These are phyloP conservation scores for Diarsia rubi DNA, from an alignment of 2,888 invertebrate genomes.

Conservation along the genomic window DNA sequence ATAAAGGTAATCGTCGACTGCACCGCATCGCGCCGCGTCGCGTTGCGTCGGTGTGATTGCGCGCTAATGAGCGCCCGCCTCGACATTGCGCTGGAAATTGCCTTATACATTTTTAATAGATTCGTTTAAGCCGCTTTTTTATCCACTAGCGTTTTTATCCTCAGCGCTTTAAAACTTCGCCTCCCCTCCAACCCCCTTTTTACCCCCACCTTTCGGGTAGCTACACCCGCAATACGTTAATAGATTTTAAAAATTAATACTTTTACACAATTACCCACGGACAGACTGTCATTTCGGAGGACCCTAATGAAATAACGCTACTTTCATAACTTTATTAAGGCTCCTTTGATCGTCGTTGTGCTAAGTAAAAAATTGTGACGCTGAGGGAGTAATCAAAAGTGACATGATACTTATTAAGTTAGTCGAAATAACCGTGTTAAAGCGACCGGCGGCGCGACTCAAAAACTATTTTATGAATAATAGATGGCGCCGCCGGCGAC, in stretches of 20 bases:
- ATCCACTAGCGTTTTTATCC: conserved; percentile 78
- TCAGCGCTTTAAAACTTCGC: conserved; percentile 79
- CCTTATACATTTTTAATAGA: conserved; percentile 88
- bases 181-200: conserved; percentile 44
- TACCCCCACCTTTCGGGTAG: conserved; percentile 36
- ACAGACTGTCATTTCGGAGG: conserved; percentile 81
- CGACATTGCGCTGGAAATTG: conserved; percentile 82
- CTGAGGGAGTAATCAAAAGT: conserved; percentile 87
- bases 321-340: conserved; percentile 77
- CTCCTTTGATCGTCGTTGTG: conserved; percentile 83
- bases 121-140: conserved; percentile 88
- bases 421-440: conserved; percentile 86
- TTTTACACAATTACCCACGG: conserved; percentile 82
- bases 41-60: conserved; percentile 75
- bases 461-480: conserved; percentile 91
- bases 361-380: conserved; percentile 81
- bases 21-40: conserved; percentile 57
- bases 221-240: conserved; percentile 81
- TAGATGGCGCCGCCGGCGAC: conserved; percentile 88
- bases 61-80: conserved; percentile 76
- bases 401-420: conserved; percentile 90
- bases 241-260: conserved; percentile 89
- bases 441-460: conserved; percentile 88
- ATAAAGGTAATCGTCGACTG: conserved; percentile 55
- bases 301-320: conserved; percentile 80